Conservation (phyloP, 2,113 vertebrate species). For the Otocyon megalotis region DNA sequence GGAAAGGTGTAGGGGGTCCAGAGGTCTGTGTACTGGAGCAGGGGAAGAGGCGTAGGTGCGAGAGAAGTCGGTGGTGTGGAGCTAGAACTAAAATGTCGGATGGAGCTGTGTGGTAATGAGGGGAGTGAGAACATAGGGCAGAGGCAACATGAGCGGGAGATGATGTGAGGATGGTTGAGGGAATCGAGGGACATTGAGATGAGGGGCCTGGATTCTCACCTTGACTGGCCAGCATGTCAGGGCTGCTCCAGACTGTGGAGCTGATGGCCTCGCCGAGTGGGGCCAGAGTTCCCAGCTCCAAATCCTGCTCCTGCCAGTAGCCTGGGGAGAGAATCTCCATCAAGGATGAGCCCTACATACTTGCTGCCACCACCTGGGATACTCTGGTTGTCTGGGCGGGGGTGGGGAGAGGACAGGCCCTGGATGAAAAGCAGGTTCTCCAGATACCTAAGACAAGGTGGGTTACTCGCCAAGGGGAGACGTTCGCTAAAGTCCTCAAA, state of each 20-base stretch:
- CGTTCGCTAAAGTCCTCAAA: not conserved
- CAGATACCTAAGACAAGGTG: slow-evolving; percentile 14
- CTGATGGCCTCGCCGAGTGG: slow-evolving; percentile 76
- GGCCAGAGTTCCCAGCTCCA: slow-evolving; percentile 81
- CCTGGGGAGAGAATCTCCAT: slow-evolving; percentile 82
- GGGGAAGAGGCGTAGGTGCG: slow-evolving; percentile 32
- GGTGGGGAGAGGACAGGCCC: not conserved
- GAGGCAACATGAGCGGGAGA: slow-evolving; percentile 11
- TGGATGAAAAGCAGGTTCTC: not conserved
- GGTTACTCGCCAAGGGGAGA: not conserved
- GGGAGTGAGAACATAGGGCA: slow-evolving; percentile 21
- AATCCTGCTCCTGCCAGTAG: slow-evolving; percentile 82
- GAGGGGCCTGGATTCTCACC: slow-evolving; percentile 78
- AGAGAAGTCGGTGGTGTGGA: slow-evolving; percentile 13
- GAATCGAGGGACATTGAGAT: slow-evolving; percentile 33
- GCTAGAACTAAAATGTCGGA: slow-evolving; percentile 57
- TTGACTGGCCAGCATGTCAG: slow-evolving; percentile 81
- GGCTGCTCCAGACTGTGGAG: slow-evolving; percentile 81
- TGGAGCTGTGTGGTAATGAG: slow-evolving; percentile 51
- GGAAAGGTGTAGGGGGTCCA: not conserved
- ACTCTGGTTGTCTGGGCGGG: not conserved
- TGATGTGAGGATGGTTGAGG: slow-evolving; percentile 57
- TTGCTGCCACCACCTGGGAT: not conserved
- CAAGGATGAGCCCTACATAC: slow-evolving; percentile 77
- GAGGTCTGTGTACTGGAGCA: slow-evolving; percentile 36